Evolutionary conservation across 1,140 invertebrate genomes (phyloP), one percentile per base, ranked within the genome.

Genomic region (Yoshiicerus persimilis): DNA sequence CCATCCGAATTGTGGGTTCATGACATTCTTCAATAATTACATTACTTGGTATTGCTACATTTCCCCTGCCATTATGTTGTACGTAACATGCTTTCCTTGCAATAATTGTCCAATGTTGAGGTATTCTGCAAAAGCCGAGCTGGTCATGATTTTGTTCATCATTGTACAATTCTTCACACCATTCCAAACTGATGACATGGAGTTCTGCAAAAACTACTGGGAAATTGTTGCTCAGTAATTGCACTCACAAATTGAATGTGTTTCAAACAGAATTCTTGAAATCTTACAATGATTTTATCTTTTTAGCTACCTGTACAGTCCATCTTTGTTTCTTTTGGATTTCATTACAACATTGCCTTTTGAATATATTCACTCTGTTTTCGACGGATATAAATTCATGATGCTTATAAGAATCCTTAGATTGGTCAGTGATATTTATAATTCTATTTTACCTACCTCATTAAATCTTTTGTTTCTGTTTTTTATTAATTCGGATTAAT

Each of bases 1-100:
- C 36, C 89, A 90, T 64, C 89, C 89, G 3, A 88, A 89, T 32
- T 90, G 89, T 38, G 32, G 23, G 36, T 89, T 89, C 56, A 66
- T 88, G 38, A 87, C 70, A 16, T 62, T 5, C 0, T 88, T 88
- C 27, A 34, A 16, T 2, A 8, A n/a, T 4, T 25, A 36, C 8
- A 34, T 90, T 4, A 36, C 47, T n/a, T 34, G 39, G 25, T 30
- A 84, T 27, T 87, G 88, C 25, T 64, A 56, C n/a, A 5, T 90
- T 5, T 86, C 41, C 6, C 38, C 89, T 16, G 86, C 34, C 6
- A 11, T 89, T 9, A 75, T 84, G 4, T 27, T 80, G 13, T 89
- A 87, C 75, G 25, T 89, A 32, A 23, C 86, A 6, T 25, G 38
- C 27, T 88, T 88, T 34, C 23, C n/a, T n/a, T 62, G 38, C n/a